phyloP scores from a whole-genome alignment of 2,888 invertebrate genomes.

The Pecten maximus region DNA sequence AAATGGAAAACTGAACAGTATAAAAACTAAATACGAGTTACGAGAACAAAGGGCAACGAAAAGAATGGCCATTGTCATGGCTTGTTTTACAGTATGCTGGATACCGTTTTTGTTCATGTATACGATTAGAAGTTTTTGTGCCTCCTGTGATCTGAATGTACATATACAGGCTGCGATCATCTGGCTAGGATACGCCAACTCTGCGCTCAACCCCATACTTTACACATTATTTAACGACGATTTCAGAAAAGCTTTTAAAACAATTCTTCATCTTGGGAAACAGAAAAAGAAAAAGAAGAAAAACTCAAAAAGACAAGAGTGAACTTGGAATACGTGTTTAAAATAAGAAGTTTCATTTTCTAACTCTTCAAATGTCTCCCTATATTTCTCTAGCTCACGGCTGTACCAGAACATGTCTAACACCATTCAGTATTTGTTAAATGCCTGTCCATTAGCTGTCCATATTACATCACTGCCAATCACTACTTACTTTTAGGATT shows the following conservation, averaged over 20 bases:
- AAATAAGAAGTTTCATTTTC: background rate
- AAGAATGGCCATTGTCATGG: slow-evolving; percentile 82
- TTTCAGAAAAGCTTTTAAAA: slow-evolving; percentile 80
- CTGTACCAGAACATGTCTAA: background rate
- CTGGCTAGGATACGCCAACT: slow-evolving; percentile 82
- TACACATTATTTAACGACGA: slow-evolving; percentile 82
- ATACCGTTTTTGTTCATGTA: slow-evolving; percentile 83
- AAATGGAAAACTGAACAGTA: slow-evolving; percentile 45
- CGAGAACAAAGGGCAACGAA: slow-evolving; percentile 82
- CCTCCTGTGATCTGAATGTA: slow-evolving; percentile 72
- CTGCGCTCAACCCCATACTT: slow-evolving; percentile 81
- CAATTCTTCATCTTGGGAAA: slow-evolving; percentile 62
- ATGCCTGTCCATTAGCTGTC: too few relatives aligned
- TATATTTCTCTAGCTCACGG: background rate
- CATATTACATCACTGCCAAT: too few relatives aligned
- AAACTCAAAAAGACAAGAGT: background rate
- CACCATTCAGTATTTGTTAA: background rate
- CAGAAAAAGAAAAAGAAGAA: slow-evolving; percentile 41
- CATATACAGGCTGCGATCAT: slow-evolving; percentile 79
- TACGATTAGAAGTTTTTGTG: slow-evolving; percentile 78
- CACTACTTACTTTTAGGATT: too few relatives aligned
- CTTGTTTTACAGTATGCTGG: slow-evolving; percentile 82
- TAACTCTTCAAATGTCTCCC: background rate
- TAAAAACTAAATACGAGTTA: slow-evolving; percentile 77
- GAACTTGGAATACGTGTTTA: background rate